phyloP scores from a whole-genome alignment of 2,113 vertebrate species.

The Ariopsis seemanni region DNA sequence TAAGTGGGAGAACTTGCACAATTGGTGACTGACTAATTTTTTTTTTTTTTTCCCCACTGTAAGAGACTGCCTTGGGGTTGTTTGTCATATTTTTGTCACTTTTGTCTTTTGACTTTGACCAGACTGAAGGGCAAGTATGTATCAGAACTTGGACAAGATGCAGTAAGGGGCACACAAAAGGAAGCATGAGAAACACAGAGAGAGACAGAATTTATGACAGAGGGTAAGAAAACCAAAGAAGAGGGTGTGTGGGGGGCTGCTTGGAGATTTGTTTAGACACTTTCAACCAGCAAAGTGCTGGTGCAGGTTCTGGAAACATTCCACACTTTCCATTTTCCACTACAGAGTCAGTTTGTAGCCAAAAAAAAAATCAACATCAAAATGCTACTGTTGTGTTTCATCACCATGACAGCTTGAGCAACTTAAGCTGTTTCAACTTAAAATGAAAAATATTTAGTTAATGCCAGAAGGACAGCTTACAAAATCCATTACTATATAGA shows the following conservation, averaged over 20 bases:
- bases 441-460: not conserved
- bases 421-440: not conserved
- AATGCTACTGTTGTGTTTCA: not conserved
- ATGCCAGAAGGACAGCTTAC: too few species aligned
- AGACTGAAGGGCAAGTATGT: not conserved
- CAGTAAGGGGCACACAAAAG: not conserved
- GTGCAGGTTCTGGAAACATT: not conserved
- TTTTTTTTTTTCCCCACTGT: too few species aligned
- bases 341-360: not conserved
- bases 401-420: not conserved
- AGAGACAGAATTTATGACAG: not conserved
- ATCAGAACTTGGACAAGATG: not conserved
- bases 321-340: not conserved
- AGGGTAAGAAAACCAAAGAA: not conserved
- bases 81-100: not conserved
- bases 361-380: not conserved
- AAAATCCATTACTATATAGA: too few species aligned
- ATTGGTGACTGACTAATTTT: too few species aligned
- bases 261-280: not conserved
- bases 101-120: not conserved
- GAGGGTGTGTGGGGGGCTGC: not conserved
- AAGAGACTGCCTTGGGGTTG: too few species aligned
- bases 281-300: not conserved
- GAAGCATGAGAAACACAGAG: not conserved
- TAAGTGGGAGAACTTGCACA: too few species aligned